phyloP scores from a whole-genome alignment of 2,797 vertebrate genomes.

The Periparus ater region DNA sequence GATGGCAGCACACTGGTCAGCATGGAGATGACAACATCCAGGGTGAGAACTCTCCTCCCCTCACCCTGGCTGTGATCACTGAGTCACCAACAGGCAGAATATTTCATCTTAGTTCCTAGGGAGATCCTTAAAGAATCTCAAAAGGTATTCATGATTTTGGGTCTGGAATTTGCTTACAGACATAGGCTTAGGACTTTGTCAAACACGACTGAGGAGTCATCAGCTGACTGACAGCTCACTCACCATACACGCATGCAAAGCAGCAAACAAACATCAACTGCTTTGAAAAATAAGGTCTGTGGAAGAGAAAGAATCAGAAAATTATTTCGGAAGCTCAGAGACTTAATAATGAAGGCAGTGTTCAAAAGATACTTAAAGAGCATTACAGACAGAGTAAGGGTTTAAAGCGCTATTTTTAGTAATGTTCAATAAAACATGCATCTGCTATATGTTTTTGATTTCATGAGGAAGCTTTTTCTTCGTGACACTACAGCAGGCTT shows the following conservation, averaged over 20 bases:
- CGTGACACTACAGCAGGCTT: background rate
- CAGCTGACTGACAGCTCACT: slow-evolving; percentile 44
- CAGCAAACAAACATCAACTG: slow-evolving; percentile 17
- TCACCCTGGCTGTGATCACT: background rate
- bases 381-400: slow-evolving; percentile 66
- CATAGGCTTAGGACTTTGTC: background rate
- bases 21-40: background rate
- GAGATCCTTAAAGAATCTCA: background rate
- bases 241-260: background rate
- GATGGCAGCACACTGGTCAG: background rate
- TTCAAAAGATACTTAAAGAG: slow-evolving; percentile 68
- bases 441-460: slow-evolving; percentile 71
- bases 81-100: background rate
- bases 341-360: slow-evolving; percentile 65
- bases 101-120: background rate
- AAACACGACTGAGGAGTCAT: background rate
- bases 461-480: slow-evolving; percentile 52
- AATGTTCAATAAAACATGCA: slow-evolving; percentile 68
- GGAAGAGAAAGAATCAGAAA: slow-evolving; percentile 43
- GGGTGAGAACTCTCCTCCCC: background rate
- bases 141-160: background rate
- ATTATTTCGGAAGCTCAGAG: slow-evolving; percentile 62
- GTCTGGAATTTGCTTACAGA: slow-evolving; percentile 4
- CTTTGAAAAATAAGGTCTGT: slow-evolving; percentile 40
- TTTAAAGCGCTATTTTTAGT: slow-evolving; percentile 66